Percentiles rank a stretch among this genome's conserved stretches.
These are phyloP conservation scores for Clistopyga incitator DNA, from an alignment of 2,888 invertebrate genomes.

Conservation along the genomic window DNA sequence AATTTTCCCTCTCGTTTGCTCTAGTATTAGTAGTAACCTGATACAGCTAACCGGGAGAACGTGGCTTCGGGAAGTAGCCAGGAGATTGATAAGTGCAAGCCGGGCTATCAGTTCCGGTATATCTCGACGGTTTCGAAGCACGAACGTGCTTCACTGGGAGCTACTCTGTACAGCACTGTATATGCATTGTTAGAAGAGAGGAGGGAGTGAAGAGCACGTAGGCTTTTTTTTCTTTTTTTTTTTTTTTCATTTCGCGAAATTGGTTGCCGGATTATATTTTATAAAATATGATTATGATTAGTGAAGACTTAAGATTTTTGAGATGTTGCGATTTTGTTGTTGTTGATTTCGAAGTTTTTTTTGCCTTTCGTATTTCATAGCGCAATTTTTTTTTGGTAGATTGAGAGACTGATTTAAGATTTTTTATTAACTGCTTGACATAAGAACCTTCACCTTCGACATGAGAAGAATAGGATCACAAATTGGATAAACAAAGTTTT, in stretches of 20 bases:
- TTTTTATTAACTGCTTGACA: too few relatives aligned
- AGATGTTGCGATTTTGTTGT: too few relatives aligned
- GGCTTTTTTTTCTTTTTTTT: not conserved
- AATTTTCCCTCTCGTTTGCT: constrained; percentile 10
- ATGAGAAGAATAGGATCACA: too few relatives aligned
- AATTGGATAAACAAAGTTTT: not conserved
- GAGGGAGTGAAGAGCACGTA: constrained; percentile 4
- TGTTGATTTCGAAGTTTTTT: too few relatives aligned
- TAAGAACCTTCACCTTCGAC: too few relatives aligned
- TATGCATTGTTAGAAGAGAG: not conserved
- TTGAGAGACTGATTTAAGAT: too few relatives aligned
- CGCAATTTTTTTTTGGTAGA: too few relatives aligned
- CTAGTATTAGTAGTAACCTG: constrained; percentile 24
- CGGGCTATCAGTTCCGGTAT: constrained; percentile 21
- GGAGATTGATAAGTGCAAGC: constrained; percentile 26
- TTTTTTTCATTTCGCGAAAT: too few relatives aligned
- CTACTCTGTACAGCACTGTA: not conserved
- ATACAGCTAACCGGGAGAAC: constrained; percentile 18
- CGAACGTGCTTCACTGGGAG: constrained; percentile 24
- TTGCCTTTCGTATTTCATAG: too few relatives aligned
- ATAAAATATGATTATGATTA: too few relatives aligned
- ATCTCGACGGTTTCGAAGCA: constrained; percentile 22
- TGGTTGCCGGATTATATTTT: too few relatives aligned
- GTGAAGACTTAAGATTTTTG: too few relatives aligned
- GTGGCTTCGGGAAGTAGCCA: constrained; percentile 13